Evolutionary conservation across 2,113 vertebrate genomes (phyloP).

Genomic region (Illadopsis cleaveri): DNA sequence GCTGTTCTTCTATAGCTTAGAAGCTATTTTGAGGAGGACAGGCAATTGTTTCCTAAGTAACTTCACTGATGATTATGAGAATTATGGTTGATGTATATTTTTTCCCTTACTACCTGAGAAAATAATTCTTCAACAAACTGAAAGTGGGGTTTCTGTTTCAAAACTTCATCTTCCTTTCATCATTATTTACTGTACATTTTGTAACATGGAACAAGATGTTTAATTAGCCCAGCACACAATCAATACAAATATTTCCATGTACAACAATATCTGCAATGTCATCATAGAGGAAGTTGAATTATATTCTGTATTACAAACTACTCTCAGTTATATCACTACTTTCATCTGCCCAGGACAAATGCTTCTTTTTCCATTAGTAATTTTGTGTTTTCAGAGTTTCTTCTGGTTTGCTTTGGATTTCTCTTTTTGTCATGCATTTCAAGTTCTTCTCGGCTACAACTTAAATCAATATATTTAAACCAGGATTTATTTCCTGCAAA

Average conservation of each 20-base stretch:
- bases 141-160: background rate
- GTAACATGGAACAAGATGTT: background rate
- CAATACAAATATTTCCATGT: background rate
- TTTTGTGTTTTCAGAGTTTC: background rate
- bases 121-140: background rate
- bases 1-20: background rate
- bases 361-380: slow-evolving; percentile 4
- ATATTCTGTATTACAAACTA: slow-evolving; percentile 12
- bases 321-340: slow-evolving; percentile 7
- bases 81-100: background rate
- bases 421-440: background rate
- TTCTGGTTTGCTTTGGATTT: background rate
- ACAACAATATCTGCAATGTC: background rate
- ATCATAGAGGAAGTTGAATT: background rate
- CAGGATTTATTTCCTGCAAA: slow-evolving; percentile 51
- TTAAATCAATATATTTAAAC: slow-evolving; percentile 33
- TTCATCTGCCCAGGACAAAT: background rate
- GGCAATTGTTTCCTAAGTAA: background rate
- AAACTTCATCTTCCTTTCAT: background rate
- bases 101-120: background rate
- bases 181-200: background rate
- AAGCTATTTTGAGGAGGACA: background rate
- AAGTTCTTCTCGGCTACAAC: slow-evolving; percentile 42
- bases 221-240: background rate
- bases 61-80: background rate